Base-by-base conservation (phyloP, 2,888 invertebrate genomes). In the Epinotia nisella region DNA sequence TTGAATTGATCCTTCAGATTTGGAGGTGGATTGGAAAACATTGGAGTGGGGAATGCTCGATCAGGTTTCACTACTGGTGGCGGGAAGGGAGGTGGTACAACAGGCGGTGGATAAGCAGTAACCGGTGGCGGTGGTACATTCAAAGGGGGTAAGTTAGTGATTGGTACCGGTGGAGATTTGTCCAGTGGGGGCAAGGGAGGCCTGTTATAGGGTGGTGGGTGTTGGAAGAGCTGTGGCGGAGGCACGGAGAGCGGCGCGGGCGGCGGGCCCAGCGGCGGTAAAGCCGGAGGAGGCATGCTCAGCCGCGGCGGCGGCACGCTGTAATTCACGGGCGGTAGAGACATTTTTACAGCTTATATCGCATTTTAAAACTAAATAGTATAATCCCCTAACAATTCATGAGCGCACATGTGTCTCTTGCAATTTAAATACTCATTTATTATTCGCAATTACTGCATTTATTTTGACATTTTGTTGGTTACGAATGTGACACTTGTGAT, bases 271-370 rank as follows among this genome's bases (percentile, higher is more conserved):
- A 80, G 76, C n/a, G 75, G n/a, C n/a, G n/a, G n/a, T n/a, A n/a
- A n/a, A n/a, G n/a, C 71, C 59, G 83, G 85, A 15, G 87, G 87
- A 24, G 85, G 86, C 77, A 85, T 75, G 29, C 81, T 81, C 71
- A 88, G 77, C 53, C 79, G 81, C 59, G 91, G 90, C 24, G 91
- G 91, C 65, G 90, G 90, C 17, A 90, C 79, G 74, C 83, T 86
- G 74, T 87, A 93, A 74, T 87, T 83, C 51, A 85, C 75, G 15
- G 90, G 87, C 4, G 90, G 90, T 75, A 84, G 77, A 9, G 91
- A 90, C 91, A 91, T 90, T 75, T 78, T 80, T 15, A 13, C 21
- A 51, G 35, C 51, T 60, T 55, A 59, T 51, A 49, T 24, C 39
- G 24, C 35, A 61, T 70, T 61, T 53, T 41, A 39, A 17, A 19